Evolutionary conservation across 2,888 invertebrate genomes (phyloP), one percentile per base, ranked within the genome.

Genomic region (Anarsia innoxiella): DNA sequence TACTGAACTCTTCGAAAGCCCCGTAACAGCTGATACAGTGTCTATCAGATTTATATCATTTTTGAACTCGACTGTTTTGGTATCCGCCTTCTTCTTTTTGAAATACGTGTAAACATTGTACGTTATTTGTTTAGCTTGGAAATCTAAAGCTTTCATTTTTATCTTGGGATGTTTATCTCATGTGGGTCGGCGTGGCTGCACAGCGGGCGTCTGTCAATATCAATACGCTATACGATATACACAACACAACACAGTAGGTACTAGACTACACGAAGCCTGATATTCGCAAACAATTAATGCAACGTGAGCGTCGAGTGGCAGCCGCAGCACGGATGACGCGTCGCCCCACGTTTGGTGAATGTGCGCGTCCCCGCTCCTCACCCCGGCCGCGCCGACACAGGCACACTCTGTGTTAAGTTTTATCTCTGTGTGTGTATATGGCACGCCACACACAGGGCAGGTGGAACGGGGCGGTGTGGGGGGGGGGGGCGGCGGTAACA

Each of bases 71-170:
- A 6, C 14, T 1, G 37, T 37, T 12, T 8, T 26, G 12, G 29
- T 30, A 12, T 37, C 34, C 10, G 8, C 5, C 12, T 41, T 41
- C 9, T 31, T 33, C 12, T 23, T 14, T 23, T 41, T 41, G 14
- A 12, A 41, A 13, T 26, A 34, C n/a, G 30, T 8, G 23, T 41
- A 41, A 16, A 41, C 31, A 15, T 41, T 41, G 34, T 37, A 41
- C 2, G 28, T 12, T 4, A 35, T 9, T 27, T 35, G 35, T 12
- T 28, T 27, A 3, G 35, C 19, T 35, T 35, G 35, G 13, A 19
- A 16, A 9, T 35, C 28, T 11, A 35, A 4, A 5, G 12, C n/a
- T 35, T 28, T 35, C 2, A 23, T 8, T 3, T 28, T 28, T n/a
- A 10, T 25, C 14, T 25, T 26, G 33, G 15, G 8, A 16, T 12